Evolutionary conservation across 2,888 invertebrate species (phyloP).

Genomic region (Operophtera brumata): DNA sequence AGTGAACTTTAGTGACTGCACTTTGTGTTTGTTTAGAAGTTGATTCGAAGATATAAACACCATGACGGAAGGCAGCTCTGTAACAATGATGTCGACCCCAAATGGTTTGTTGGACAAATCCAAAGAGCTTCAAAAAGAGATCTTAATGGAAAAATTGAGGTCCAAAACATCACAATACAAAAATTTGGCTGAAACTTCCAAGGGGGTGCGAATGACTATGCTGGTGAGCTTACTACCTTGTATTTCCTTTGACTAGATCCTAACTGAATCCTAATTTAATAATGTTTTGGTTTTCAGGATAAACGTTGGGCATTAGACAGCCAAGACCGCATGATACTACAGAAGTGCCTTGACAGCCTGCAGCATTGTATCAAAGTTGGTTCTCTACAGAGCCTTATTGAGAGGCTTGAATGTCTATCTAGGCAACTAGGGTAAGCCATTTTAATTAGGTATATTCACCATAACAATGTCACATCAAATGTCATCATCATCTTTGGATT

Average conservation of each 20-base stretch:
- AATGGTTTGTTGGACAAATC: constrained; percentile 69
- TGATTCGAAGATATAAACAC: constrained; percentile 30
- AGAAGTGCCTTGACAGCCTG: constrained; percentile 94
- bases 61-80: constrained; percentile 65
- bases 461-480: no score
- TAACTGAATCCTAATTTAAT: neutral
- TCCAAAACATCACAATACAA: constrained; percentile 91
- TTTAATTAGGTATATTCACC: constrained; percentile 7
- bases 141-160: constrained; percentile 94
- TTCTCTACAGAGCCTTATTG: constrained; percentile 94
- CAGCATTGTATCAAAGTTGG: constrained; percentile 97
- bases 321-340: constrained; percentile 91
- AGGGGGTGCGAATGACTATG: constrained; percentile 92
- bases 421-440: constrained; percentile 88
- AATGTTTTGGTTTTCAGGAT: constrained; percentile 80
- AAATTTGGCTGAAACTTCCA: constrained; percentile 91
- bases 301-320: constrained; percentile 93
- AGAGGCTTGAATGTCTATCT: constrained; percentile 93
- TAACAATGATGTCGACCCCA: constrained; percentile 57
- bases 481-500: no score
- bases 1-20: constrained; percentile 42
- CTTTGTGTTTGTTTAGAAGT: constrained; percentile 37
- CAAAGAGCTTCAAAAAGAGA: constrained; percentile 85
- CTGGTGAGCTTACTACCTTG: constrained; percentile 78
- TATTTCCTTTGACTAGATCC: neutral